Evolutionary conservation across 2,888 invertebrate species (phyloP), one percentile per base, ranked within the genome.

Genomic region (Epirrita christyi): DNA sequence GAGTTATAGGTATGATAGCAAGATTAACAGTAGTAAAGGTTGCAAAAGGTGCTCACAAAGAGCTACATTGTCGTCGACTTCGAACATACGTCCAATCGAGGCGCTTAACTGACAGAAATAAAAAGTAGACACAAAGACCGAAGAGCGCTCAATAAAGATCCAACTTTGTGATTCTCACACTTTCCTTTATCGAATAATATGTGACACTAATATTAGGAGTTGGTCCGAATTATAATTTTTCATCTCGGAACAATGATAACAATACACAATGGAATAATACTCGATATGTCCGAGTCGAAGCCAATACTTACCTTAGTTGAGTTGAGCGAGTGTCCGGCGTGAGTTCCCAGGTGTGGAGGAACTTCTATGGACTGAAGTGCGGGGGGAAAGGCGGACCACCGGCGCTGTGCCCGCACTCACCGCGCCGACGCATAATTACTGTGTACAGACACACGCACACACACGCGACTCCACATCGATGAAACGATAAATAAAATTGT

Each of bases 341-440:
- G 75, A 80, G 85, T 82, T 86, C 84, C 84, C 85, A 87, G 84
- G 85, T 86, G 83, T 80, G 82, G 83, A 77, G 61, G 66, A 61
- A 61, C 73, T 76, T 80, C 68, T 80, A 81, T 78, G 74, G 75
- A 75, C 67, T 61, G 71, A 45, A 71, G 60, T 56, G 71, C 57
- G 67, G 59, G 71, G 71, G 72, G 78, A 76, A n/a, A 76, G 71
- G 68, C 76, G 78, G 90, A 90, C 90, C 90, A 90, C 91, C 91
- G 71, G 88, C 86, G 90, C 90, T 78, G 90, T 82, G 87, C 86
- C 80, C 79, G 88, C 88, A 85, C 85, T 83, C 75, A 51, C 84
- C 84, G 82, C 81, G 86, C n/a, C n/a, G n/a, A 4, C 21, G 86
- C 89, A 89, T 92, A 92, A 92, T 92, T 91, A 92, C 86, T 83